Base-by-base conservation (phyloP, 2,888 invertebrate genomes). In the Netelia virgata region DNA sequence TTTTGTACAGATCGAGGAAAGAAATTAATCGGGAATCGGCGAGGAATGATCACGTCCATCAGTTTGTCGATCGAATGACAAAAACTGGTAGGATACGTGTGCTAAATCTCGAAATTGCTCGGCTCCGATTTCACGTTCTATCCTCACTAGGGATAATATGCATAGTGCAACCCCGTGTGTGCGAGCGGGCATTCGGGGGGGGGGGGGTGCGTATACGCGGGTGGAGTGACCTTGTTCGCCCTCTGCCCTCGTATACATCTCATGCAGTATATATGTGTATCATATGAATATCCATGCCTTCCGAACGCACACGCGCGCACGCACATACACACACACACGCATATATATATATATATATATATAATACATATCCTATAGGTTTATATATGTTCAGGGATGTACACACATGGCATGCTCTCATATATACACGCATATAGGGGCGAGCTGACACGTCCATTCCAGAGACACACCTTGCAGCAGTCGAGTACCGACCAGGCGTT, bases 381-480 rank as follows among this genome's bases (percentile, higher is more conserved):
- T 47, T 63, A 18, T 64, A 16, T 64, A 41, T 64, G 36, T n/a
- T 16, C 2, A 9, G 41, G 41, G 28, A 11, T 20, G 50, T 61
- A 23, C 16, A 28, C 50, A 50, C 61, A 74, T 47, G 63, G 47
- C 23, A 20, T 61, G 47, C 9, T 28, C 59, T 14, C 50, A 28
- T 9, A 5, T 28, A 10, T 59, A 59, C 47, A 43, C 23, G 47
- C 28, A 73, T 18, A 53, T n/a, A 47, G 55, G 8, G 10, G 50
- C 66, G 61, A 72, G 78, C 59, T 78, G 82, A 82, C 79, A 72
- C 72, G 82, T 85, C 84, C 61, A 68, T 82, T 82, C 72, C 84
- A 85, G 82, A 75, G 78, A 82, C 82, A 79, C 84, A 85, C 82
- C 78, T 85, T 85, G 74, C 78, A 74, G 43, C 64, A 75, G 78